Conservation (phyloP, 1,140 invertebrate species). For the Epicauta chinensis region DNA sequence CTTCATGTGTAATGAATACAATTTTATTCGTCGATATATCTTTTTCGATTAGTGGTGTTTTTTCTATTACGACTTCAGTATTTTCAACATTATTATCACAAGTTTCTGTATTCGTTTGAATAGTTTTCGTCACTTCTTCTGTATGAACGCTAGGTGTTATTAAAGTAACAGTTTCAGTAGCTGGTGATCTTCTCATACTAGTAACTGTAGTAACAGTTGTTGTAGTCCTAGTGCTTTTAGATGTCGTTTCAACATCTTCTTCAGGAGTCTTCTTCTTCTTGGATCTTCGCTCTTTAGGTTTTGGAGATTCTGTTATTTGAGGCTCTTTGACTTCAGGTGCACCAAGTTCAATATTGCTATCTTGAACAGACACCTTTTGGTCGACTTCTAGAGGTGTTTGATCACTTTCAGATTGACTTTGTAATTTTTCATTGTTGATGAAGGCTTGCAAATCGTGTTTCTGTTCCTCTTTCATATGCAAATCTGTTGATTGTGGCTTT, state of each 20-base stretch:
- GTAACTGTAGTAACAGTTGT: constrained; percentile 17
- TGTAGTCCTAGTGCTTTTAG: constrained; percentile 9
- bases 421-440: too few species aligned
- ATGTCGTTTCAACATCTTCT: background rate
- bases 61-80: constrained; percentile 3
- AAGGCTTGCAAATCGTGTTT: too few species aligned
- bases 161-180: constrained; percentile 7
- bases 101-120: constrained; percentile 1
- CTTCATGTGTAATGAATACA: constrained; percentile 61
- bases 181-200: constrained; percentile 9
- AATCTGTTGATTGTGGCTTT: too few species aligned
- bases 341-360: background rate
- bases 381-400: background rate
- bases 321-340: background rate
- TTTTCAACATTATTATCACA: constrained; percentile 1
- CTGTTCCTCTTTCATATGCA: too few species aligned
- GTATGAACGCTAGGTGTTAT: background rate
- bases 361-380: too few species aligned
- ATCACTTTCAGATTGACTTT: too few species aligned
- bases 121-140: constrained; percentile 1
- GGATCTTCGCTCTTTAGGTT: constrained; percentile 16
- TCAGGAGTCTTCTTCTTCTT: constrained; percentile 15
- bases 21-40: constrained; percentile 49
- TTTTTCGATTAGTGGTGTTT: background rate
- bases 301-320: background rate